phyloP scores from a whole-genome alignment of 92 coral and sea anemone genomes.

The Epizoanthus stellaris region DNA sequence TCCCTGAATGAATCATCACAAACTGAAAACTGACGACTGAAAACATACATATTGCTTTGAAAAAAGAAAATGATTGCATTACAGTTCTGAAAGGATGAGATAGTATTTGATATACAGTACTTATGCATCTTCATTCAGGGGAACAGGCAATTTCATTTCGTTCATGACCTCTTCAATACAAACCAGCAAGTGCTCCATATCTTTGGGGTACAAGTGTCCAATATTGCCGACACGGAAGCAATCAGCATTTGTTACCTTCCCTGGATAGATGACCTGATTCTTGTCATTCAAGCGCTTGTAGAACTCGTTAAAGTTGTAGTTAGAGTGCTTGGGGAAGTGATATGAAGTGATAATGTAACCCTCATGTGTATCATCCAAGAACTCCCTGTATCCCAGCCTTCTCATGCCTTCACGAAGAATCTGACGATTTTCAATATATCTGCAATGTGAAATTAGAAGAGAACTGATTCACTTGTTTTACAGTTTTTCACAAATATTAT shows the following conservation, averaged over 20 bases:
- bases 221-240: constrained; percentile 97
- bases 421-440: constrained; percentile 94
- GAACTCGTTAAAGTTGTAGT: constrained; percentile 86
- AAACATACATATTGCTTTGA: too few species aligned
- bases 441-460: constrained; percentile 10
- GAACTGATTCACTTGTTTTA: not conserved
- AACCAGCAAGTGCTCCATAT: constrained; percentile 82
- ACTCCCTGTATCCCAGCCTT: constrained; percentile 90
- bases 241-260: constrained; percentile 90
- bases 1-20: too few species aligned
- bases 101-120: not conserved
- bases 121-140: constrained; percentile 43
- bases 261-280: constrained; percentile 94
- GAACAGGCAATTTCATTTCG: constrained; percentile 83
- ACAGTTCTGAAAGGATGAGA: too few species aligned
- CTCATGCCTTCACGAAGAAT: constrained; percentile 90
- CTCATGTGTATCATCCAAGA: constrained; percentile 89
- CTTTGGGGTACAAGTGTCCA: constrained; percentile 90
- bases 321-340: constrained; percentile 89
- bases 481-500: not conserved
- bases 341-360: constrained; percentile 96
- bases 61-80: too few species aligned
- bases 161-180: constrained; percentile 83
- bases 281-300: constrained; percentile 83
- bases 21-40: too few species aligned